Evolutionary conservation across 2,888 invertebrate genomes (phyloP).

Genomic region (Xanthia icteritia): DNA sequence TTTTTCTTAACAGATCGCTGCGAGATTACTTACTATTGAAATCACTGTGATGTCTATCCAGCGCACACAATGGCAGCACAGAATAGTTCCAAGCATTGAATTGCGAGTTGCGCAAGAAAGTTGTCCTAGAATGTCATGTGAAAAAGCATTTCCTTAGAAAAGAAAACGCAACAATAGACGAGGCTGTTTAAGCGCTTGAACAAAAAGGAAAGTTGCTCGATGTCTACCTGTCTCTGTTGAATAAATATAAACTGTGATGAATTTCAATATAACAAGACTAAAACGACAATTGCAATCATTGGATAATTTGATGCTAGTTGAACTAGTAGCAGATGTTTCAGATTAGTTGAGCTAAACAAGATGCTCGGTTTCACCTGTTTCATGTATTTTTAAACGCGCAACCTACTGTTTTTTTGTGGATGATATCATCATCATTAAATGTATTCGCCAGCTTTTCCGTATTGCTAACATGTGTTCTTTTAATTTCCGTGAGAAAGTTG

Average conservation of each 20-base stretch:
- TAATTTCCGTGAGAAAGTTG: slow-evolving; percentile 57
- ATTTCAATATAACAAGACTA: slow-evolving; percentile 17
- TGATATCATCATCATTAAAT: slow-evolving; percentile 76
- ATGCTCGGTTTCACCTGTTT: slow-evolving; percentile 77
- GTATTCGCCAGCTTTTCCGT: slow-evolving; percentile 61
- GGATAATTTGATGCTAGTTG: slow-evolving; percentile 41
- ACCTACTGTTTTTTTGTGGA: slow-evolving; percentile 69
- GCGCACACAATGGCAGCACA: slow-evolving; percentile 49
- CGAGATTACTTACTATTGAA: slow-evolving; percentile 56
- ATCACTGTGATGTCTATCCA: slow-evolving; percentile 54
- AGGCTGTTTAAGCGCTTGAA: slow-evolving; percentile 42
- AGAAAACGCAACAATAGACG: slow-evolving; percentile 50
- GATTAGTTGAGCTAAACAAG: slow-evolving; percentile 76
- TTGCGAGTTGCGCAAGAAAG: slow-evolving; percentile 52
- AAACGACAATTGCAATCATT: slow-evolving; percentile 56
- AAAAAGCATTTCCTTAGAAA: slow-evolving; percentile 52
- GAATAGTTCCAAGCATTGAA: slow-evolving; percentile 55
- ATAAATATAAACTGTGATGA: slow-evolving; percentile 20
- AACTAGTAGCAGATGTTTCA: slow-evolving; percentile 75
- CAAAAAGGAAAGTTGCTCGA: slow-evolving; percentile 28
- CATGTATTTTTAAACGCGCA: slow-evolving; percentile 77
- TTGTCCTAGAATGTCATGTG: slow-evolving; percentile 48
- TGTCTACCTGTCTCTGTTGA: slow-evolving; percentile 4
- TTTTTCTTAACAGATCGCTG: slow-evolving; percentile 43
- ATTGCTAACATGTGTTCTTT: slow-evolving; percentile 50